A percentile compares a stretch with the other conserved stretches of the same genome.
Evolutionary conservation across 2,797 vertebrate genomes (phyloP).

Genomic region (Etheostoma perlongum): DNA sequence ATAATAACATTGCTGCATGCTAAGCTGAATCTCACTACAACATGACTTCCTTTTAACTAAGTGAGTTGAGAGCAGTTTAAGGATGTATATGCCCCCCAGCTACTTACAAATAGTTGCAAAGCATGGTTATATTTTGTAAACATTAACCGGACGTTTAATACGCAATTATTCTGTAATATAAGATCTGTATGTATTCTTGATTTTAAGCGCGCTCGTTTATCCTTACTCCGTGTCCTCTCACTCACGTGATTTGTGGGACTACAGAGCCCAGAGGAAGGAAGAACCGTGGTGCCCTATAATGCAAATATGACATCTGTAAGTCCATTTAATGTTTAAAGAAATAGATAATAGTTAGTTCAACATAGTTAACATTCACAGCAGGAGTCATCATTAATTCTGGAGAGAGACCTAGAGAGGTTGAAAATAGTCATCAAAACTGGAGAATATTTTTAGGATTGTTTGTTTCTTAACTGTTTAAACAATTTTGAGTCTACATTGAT

Average conservation of each 20-base stretch:
- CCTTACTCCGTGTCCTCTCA: rapidly evolving
- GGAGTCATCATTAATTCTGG: not conserved
- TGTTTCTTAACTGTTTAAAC: not conserved
- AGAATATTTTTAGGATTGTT: not conserved
- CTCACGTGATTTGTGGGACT: slow-evolving; percentile 19
- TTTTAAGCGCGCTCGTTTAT: slow-evolving; percentile 37
- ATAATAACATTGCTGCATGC: not conserved
- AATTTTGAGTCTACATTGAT: not conserved
- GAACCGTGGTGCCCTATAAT: not conserved
- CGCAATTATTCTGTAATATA: not conserved
- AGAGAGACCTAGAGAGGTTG: not conserved
- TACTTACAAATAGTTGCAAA: not conserved
- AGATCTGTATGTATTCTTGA: not conserved
- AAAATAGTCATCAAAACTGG: not conserved
- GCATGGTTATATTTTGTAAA: slow-evolving; percentile 28
- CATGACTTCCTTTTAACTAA: not conserved
- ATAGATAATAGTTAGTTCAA: not conserved
- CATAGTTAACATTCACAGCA: not conserved
- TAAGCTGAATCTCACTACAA: not conserved
- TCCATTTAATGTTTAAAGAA: not conserved
- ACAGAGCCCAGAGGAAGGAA: not conserved
- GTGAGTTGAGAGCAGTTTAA: not conserved
- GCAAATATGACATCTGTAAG: not conserved
- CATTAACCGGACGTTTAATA: slow-evolving; percentile 6
- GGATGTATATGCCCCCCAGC: not conserved